Evolutionary conservation across 2,888 invertebrate species (phyloP).

Genomic region (Nephrotoma appendiculata): DNA sequence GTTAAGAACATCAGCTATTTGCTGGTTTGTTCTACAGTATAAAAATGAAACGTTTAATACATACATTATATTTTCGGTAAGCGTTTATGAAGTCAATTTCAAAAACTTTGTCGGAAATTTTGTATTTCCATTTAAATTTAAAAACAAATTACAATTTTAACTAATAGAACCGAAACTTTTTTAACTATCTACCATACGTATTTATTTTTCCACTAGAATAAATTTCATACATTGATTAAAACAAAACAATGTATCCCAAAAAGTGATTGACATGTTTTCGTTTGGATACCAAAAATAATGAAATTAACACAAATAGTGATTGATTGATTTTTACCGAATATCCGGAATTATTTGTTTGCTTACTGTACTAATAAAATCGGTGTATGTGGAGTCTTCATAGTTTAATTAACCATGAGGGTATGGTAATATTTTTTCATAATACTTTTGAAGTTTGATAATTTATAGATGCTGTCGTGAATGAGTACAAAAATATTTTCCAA

Average conservation of each 20-base stretch:
- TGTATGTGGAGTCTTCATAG: background rate
- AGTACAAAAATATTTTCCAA: background rate
- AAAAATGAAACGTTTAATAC: background rate
- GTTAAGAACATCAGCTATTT: background rate
- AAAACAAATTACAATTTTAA: background rate
- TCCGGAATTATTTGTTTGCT: background rate
- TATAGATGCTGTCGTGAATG: background rate
- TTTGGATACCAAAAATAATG: background rate
- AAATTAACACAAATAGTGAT: background rate
- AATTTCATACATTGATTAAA: background rate
- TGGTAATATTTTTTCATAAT: background rate
- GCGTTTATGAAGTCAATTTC: background rate
- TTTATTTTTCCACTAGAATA: background rate
- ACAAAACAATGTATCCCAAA: background rate
- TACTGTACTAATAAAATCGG: background rate
- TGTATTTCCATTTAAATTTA: background rate
- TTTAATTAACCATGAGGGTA: background rate
- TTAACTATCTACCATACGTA: background rate
- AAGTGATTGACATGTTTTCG: background rate
- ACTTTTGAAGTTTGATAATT: background rate
- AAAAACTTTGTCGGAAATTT: background rate
- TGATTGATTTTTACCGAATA: background rate
- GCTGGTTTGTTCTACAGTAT: background rate
- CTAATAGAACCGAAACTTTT: background rate
- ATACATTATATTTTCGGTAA: background rate